phyloP scores from a whole-genome alignment of 2,797 vertebrate species.

The Cynodonichthys magdalenae region DNA sequence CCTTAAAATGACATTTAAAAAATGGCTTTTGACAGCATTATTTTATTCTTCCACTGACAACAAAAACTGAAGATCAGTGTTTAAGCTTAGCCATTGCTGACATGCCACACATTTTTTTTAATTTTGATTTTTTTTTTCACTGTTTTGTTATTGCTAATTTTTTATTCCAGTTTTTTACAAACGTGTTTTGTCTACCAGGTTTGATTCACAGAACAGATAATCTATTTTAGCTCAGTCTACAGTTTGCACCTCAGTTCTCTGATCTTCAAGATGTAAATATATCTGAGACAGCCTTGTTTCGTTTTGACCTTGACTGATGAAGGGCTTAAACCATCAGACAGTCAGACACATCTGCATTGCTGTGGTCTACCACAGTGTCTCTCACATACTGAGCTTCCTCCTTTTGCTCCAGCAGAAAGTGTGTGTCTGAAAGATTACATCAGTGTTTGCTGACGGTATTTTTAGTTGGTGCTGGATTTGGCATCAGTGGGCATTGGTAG shows the following conservation, averaged over 20 bases:
- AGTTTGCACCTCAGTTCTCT: slow-evolving; percentile 23
- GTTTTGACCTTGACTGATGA: slow-evolving; percentile 45
- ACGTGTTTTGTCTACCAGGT: slow-evolving; percentile 25
- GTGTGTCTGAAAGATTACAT: slow-evolving; percentile 64
- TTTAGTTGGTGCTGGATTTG: slow-evolving; percentile 48
- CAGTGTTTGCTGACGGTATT: slow-evolving; percentile 66
- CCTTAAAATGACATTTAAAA: not conserved
- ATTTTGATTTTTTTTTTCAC: not conserved
- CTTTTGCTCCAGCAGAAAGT: slow-evolving; percentile 24
- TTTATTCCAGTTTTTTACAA: not conserved
- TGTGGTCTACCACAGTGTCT: slow-evolving; percentile 70
- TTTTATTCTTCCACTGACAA: slow-evolving; percentile 1
- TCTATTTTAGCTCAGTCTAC: not conserved
- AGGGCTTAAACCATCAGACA: slow-evolving; percentile 62
- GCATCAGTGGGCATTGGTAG: slow-evolving; percentile 47
- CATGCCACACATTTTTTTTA: not conserved
- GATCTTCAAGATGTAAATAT: slow-evolving; percentile 24
- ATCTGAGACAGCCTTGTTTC: slow-evolving; percentile 32
- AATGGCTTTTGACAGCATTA: not conserved
- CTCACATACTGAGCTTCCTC: slow-evolving; percentile 53
- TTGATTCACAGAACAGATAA: slow-evolving; percentile 15
- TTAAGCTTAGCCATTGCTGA: not conserved
- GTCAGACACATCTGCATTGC: slow-evolving; percentile 65
- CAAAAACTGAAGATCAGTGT: not conserved
- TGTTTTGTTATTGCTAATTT: not conserved